These are phyloP conservation scores for Damaliscus lunatus DNA, from an alignment of 2,113 vertebrate genomes.

Conservation along the genomic window DNA sequence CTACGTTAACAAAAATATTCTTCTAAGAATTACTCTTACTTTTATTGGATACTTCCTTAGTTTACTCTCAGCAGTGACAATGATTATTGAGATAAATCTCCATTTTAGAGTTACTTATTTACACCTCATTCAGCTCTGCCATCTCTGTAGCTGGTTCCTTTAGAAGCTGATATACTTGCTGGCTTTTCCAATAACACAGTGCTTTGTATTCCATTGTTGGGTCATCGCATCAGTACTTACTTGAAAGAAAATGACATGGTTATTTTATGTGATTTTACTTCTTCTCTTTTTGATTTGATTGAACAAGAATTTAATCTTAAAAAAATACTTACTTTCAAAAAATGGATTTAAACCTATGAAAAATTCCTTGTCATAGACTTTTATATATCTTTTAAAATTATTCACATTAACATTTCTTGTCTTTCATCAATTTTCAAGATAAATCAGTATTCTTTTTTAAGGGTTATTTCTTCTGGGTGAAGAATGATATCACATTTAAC, in stretches of 20 bases:
- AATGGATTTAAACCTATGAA: constrained; percentile 52
- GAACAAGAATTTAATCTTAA: constrained; percentile 27
- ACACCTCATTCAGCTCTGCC: not conserved
- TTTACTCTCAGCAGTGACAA: constrained; percentile 10
- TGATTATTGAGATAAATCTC: not conserved
- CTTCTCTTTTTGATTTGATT: constrained; percentile 29
- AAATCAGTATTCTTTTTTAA: constrained; percentile 71
- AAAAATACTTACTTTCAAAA: constrained; percentile 36
- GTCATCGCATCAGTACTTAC: not conserved
- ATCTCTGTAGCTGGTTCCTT: not conserved
- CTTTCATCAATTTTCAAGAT: constrained; percentile 57
- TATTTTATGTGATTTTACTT: constrained; percentile 46
- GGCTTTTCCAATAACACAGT: not conserved
- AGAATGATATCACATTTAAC: constrained; percentile 67
- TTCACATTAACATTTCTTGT: constrained; percentile 60
- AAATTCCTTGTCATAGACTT: constrained; percentile 54
- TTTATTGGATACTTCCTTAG: not conserved
- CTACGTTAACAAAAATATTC: constrained; percentile 23
- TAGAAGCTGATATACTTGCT: not conserved
- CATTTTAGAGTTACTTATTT: not conserved
- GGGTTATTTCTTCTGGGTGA: constrained; percentile 69
- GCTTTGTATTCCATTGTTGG: not conserved
- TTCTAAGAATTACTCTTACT: constrained; percentile 20
- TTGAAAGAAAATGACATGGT: constrained; percentile 10
- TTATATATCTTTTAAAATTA: constrained; percentile 60